phyloP scores from a whole-genome alignment of 2,113 vertebrate genomes.

The Malaclemys terrapin region DNA sequence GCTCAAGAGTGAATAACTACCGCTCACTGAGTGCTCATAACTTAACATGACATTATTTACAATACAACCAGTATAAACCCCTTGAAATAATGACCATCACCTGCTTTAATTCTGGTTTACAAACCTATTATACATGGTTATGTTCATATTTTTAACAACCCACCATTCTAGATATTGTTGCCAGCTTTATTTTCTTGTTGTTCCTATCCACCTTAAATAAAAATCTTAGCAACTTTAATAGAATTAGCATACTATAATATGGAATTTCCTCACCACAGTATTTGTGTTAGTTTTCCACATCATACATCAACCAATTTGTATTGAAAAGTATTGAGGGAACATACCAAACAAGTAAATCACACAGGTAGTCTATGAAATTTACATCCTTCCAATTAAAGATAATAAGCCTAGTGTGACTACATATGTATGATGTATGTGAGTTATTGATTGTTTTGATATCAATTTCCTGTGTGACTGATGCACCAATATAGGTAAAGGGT shows the following conservation, averaged over 20 bases:
- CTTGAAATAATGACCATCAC: neutral
- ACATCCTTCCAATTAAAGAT: conserved; percentile 15
- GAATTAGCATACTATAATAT: neutral
- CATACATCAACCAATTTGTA: neutral
- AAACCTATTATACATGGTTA: neutral
- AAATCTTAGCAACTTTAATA: neutral
- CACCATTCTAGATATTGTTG: neutral
- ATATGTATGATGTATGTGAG: neutral
- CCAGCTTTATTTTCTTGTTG: neutral
- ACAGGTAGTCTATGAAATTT: neutral
- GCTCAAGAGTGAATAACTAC: neutral
- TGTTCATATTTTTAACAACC: neutral
- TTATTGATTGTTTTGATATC: neutral
- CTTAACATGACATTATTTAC: neutral
- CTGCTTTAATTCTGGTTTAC: neutral
- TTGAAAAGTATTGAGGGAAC: neutral
- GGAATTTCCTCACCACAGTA: neutral
- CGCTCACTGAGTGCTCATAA: neutral
- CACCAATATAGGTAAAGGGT: neutral
- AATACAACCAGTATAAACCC: neutral
- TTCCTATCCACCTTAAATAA: neutral
- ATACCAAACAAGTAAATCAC: neutral
- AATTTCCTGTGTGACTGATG: conserved; percentile 27
- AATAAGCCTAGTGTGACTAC: neutral
- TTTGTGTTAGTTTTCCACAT: neutral